These are phyloP conservation scores for Fragum whitleyi DNA, from an alignment of 2,888 invertebrate genomes.

Conservation along the genomic window DNA sequence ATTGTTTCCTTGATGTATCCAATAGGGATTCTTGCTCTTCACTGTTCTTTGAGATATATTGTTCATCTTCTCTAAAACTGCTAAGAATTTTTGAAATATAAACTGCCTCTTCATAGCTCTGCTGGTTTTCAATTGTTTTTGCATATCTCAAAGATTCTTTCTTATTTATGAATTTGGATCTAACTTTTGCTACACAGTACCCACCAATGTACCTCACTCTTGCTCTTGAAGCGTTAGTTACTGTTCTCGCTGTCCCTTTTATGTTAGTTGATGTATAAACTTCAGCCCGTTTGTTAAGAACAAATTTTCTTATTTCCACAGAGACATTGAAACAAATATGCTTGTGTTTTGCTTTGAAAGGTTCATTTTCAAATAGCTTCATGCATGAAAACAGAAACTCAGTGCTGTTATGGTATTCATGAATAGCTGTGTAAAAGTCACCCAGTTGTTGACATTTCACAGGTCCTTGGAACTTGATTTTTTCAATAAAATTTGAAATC, in stretches of 20 bases:
- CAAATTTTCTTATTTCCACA: constrained; percentile 29
- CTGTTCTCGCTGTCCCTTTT: constrained; percentile 25
- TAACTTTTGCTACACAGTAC: constrained; percentile 44
- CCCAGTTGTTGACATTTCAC: constrained; percentile 31
- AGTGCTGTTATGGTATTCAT: constrained; percentile 30
- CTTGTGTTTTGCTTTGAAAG: constrained; percentile 28
- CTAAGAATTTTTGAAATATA: constrained; percentile 34
- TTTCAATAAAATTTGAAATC: constrained; percentile 8
- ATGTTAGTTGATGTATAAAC: constrained; percentile 5
- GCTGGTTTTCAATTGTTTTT: constrained; percentile 9
- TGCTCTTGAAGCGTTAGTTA: constrained; percentile 49
- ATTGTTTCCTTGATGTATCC: constrained; percentile 46
- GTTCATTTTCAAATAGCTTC: constrained; percentile 38
- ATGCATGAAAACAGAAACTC: constrained; percentile 37
- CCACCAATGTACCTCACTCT: constrained; percentile 55
- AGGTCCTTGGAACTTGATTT: constrained; percentile 22
- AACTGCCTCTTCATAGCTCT: constrained; percentile 37
- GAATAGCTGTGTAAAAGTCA: constrained; percentile 27
- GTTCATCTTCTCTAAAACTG: constrained; percentile 45
- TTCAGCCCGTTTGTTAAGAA: constrained; percentile 26
- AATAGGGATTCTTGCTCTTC: constrained; percentile 47
- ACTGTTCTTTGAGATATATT: constrained; percentile 29
- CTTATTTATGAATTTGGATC: constrained; percentile 36
- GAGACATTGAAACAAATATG: constrained; percentile 41
- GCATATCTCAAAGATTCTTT: constrained; percentile 32